Percentiles rank a stretch among this genome's conserved stretches.
phyloP scores from a whole-genome alignment of 2,888 invertebrate genomes.

The Noctua janthe region DNA sequence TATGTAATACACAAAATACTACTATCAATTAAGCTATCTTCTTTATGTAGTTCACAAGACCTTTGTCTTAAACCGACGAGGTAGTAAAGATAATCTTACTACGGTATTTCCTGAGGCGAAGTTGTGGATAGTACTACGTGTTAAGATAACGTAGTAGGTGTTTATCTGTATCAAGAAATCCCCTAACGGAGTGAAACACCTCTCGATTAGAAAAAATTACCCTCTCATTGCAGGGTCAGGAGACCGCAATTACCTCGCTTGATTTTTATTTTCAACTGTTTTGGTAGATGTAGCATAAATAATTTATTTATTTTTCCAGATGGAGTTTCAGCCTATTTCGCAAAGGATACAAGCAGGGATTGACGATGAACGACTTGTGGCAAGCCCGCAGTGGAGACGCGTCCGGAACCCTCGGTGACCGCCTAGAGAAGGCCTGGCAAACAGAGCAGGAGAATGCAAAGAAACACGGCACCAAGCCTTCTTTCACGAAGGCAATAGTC shows the following conservation, averaged over 20 bases:
- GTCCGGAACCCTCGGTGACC: constrained; percentile 90
- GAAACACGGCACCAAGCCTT: constrained; percentile 83
- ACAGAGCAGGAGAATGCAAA: constrained; percentile 83
- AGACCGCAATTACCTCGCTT: not conserved
- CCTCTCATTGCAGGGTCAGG: not conserved
- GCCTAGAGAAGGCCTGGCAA: constrained; percentile 90
- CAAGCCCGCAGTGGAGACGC: constrained; percentile 88
- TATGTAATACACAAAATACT: not conserved
- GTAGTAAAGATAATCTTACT: not conserved
- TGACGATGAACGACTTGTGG: constrained; percentile 91
- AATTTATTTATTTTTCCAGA: constrained; percentile 58
- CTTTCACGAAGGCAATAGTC: constrained; percentile 87
- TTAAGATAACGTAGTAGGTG: not conserved
- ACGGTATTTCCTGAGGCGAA: not conserved
- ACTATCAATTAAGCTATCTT: not conserved
- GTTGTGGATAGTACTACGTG: not conserved
- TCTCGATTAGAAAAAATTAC: not conserved
- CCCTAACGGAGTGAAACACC: no score
- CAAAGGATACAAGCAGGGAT: constrained; percentile 89
- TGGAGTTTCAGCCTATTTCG: constrained; percentile 85
- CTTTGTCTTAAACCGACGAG: not conserved
- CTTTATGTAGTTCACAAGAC: not conserved
- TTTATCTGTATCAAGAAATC: not conserved
- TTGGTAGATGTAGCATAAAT: not conserved
- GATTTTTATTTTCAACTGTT: not conserved